Evolutionary conservation across 2,888 invertebrate species (phyloP).

Genomic region (Eupithecia insigniata): DNA sequence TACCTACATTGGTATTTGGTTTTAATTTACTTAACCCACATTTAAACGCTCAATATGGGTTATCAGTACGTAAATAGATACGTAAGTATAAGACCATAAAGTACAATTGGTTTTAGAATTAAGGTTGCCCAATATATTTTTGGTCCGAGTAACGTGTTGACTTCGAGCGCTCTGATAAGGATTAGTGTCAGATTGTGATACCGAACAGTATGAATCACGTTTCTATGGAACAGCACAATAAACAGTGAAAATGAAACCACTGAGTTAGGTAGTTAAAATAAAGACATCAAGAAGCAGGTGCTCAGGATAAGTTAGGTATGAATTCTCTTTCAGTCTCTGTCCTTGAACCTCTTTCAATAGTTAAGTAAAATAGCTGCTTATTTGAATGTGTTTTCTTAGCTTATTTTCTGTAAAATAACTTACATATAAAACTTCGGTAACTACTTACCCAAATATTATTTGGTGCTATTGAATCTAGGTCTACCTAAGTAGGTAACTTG

Average conservation of each 20-base stretch:
- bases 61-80: conserved; percentile 48
- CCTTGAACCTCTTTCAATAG: background rate
- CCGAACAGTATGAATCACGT: conserved; percentile 23
- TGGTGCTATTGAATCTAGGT: background rate
- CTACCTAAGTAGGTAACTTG: background rate
- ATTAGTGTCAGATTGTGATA: conserved; percentile 33
- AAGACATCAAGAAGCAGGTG: background rate
- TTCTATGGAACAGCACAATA: conserved; percentile 9
- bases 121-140: conserved; percentile 62
- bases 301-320: background rate
- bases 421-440: background rate
- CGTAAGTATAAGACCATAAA: too few relatives aligned
- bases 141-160: conserved; percentile 31
- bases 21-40: conserved; percentile 1
- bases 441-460: background rate
- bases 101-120: conserved; percentile 53
- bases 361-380: background rate
- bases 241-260: conserved; percentile 18
- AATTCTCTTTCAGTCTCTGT: background rate
- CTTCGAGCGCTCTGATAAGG: conserved; percentile 62
- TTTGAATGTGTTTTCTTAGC: background rate
- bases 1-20: background rate
- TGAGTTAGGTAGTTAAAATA: background rate
- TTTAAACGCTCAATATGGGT: conserved; percentile 36
- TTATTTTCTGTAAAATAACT: background rate